Base-by-base conservation (phyloP, 2,113 vertebrate genomes). In the Garra rufa region DNA sequence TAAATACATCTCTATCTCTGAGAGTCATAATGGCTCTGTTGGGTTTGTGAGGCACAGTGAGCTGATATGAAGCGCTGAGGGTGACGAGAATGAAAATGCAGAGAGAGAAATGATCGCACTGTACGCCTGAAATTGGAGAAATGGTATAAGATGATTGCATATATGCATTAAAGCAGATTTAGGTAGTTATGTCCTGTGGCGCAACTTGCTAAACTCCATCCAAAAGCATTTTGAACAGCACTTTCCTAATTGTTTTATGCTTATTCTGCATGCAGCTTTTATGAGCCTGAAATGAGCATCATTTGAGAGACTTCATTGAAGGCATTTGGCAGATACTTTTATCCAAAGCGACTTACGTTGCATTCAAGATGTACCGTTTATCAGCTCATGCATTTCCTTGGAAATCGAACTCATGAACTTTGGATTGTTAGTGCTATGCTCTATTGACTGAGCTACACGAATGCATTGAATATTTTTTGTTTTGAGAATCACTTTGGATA, bases 11-110 rank as follows among this genome's bases (percentile, higher is more conserved):
- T 50, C 34, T 43, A 30, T 6, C 17, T 55, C 9, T 15, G 26
- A 83, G 4, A 1, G 50, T 75, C 81, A 83, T 88, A 89, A 85
- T 84, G 87, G 83, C 83, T 76, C 85, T 81, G 89, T 89, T 90
- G 89, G 38, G 10, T 44, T 71, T 0, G 38, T 13, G 69, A 63
- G 26, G 59, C 57, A 61, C 21, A 26, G 26, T 61, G 24, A n/a
- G 67, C 41, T 24, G 69, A 7, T 24, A 44, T 44, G 30, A 70
- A 70, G 34, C 1, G 34, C 67, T 21, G 67, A 41, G 67, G 17
- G 34, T 28, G 63, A 34, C 1, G 63, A 67, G 63, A 19, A 67
- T 30, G 61, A 65, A 65, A 15, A 69, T 4, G 19, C 8, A 38
- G 7, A 69, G 9, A 17, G 63, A 1, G 65, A 69, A 21, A 69